Conservation (phyloP, 1,140 invertebrate species). For the Drosophila mauritiana region DNA sequence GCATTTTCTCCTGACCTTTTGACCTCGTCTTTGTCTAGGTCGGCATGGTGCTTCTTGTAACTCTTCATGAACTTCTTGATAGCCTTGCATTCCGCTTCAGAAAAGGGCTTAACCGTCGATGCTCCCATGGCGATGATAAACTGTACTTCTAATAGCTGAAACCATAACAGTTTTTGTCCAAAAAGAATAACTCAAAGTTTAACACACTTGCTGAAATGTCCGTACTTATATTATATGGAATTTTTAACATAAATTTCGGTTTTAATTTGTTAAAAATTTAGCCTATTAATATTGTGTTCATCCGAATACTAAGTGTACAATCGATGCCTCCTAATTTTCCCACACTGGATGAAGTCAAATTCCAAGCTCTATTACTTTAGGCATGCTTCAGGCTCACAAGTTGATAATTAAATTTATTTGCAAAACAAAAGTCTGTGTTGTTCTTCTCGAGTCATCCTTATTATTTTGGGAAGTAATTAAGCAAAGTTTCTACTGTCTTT, state of each 20-base stretch:
- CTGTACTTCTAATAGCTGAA: not conserved
- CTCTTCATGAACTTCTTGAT: conserved; percentile 5
- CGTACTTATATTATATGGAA: not conserved
- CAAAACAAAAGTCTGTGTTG: conserved; percentile 25
- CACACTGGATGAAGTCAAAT: not conserved
- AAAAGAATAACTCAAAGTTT: not conserved
- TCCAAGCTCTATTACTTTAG: conserved; percentile 5
- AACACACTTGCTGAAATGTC: not conserved
- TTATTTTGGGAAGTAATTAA: conserved; percentile 77
- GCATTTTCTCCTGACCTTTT: not conserved
- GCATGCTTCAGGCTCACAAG: conserved; percentile 23
- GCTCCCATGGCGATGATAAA: not conserved
- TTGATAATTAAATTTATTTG: conserved; percentile 64
- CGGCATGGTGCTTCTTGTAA: not conserved
- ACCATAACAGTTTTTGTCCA: not conserved
- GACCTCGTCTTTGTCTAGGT: not conserved
- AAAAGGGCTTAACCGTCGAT: not conserved
- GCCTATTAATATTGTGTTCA: not conserved
- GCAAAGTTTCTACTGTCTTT: conserved; percentile 67
- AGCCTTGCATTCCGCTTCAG: not conserved
- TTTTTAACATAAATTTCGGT: not conserved
- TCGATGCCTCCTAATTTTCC: not conserved
- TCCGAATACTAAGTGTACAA: not conserved
- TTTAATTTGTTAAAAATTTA: not conserved
- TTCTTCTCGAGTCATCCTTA: conserved; percentile 22